phyloP scores from a whole-genome alignment of 2,113 vertebrate genomes.

The Hypomesus transpacificus region DNA sequence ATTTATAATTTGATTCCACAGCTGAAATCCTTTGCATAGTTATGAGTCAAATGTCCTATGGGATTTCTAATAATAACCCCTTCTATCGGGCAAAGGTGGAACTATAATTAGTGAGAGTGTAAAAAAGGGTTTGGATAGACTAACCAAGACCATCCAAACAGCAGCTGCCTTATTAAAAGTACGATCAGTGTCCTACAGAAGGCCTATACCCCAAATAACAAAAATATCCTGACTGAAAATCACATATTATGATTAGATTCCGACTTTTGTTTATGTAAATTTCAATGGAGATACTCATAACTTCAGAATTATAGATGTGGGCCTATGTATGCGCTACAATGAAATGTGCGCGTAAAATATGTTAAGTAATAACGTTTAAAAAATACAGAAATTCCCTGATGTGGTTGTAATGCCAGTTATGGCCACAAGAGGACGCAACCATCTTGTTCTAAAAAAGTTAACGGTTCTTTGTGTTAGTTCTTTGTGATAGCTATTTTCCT shows the following conservation, averaged over 20 bases:
- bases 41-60: constrained; percentile 51
- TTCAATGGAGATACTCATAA: neutral
- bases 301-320: neutral
- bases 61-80: constrained; percentile 68
- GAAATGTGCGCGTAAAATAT: too few species aligned
- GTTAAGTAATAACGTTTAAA: neutral
- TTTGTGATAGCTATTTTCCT: too few species aligned
- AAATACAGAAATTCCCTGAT: neutral
- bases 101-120: constrained; percentile 65
- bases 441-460: neutral
- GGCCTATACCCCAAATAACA: too few species aligned
- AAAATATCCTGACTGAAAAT: too few species aligned
- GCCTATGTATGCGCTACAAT: too few species aligned
- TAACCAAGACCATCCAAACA: neutral
- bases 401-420: neutral
- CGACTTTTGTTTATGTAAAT: neutral
- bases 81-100: constrained; percentile 57
- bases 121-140: neutral
- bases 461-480: too few species aligned
- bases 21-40: constrained; percentile 57
- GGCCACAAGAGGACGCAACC: neutral
- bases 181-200: neutral
- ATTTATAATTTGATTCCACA: constrained; percentile 31
- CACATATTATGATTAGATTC: neutral
- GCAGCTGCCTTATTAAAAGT: constrained; percentile 38